Evolutionary conservation across 2,888 invertebrate genomes (phyloP).

Genomic region (Cristatella mucedo): DNA sequence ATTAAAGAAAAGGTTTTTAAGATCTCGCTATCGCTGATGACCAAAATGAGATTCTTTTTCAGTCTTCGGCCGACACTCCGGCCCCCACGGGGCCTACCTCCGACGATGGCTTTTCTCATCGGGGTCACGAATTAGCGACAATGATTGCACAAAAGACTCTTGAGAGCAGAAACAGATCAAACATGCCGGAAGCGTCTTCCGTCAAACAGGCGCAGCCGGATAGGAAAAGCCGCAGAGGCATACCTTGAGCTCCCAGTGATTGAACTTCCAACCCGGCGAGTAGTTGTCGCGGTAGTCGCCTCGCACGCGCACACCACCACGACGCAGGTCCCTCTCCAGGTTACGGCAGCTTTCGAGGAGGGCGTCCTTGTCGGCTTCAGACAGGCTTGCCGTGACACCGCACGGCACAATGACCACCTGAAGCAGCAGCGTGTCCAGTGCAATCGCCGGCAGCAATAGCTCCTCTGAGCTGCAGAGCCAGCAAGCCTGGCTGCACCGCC

Average conservation of each 20-base stretch:
- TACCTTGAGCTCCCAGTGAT: constrained; percentile 87
- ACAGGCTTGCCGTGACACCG: constrained; percentile 70
- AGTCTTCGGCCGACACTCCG: too few relatives aligned
- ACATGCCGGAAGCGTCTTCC: not conserved
- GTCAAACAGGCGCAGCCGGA: not conserved
- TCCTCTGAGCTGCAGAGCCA: too few relatives aligned
- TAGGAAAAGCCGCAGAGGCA: not conserved
- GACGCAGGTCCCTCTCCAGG: constrained; percentile 49
- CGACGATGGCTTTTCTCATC: too few relatives aligned
- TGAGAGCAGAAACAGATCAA: not conserved
- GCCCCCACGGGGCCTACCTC: too few relatives aligned
- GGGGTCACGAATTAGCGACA: too few relatives aligned
- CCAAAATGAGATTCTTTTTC: too few relatives aligned
- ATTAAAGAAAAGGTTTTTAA: too few relatives aligned
- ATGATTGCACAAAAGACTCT: not conserved
- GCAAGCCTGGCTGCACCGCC: too few relatives aligned
- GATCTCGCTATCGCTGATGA: too few relatives aligned
- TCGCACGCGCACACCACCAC: constrained; percentile 55
- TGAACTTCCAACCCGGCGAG: constrained; percentile 98
- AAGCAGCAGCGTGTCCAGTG: too few relatives aligned
- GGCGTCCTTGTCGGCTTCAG: constrained; percentile 51
- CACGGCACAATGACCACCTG: constrained; percentile 75
- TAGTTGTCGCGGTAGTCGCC: constrained; percentile 84
- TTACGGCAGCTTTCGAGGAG: constrained; percentile 52
- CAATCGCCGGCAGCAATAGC: too few relatives aligned